Percentiles rank a stretch among this genome's conserved stretches.
Evolutionary conservation across 2,888 invertebrate species (phyloP).

Genomic region (Dichetophora obliterata): DNA sequence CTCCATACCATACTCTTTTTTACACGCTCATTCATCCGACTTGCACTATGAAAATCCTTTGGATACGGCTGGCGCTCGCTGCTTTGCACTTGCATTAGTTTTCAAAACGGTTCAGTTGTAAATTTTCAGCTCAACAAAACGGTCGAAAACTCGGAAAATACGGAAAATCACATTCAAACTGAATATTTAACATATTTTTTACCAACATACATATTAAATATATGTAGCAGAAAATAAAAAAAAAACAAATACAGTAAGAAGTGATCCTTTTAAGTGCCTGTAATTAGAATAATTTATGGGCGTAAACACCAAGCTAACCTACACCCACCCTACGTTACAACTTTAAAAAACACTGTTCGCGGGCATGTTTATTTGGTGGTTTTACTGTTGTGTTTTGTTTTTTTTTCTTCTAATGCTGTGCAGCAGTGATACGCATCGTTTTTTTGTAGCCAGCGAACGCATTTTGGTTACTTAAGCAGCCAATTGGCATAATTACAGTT

Average conservation of each 20-base stretch:
- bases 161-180: conserved; percentile 32
- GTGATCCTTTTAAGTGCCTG: not conserved
- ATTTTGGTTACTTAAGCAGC: conserved; percentile 4
- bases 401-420: no score
- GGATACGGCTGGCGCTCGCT: conserved; percentile 37
- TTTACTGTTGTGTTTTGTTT: no score
- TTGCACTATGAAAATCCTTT: conserved; percentile 30
- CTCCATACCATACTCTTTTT: not conserved
- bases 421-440: no score
- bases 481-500: conserved; percentile 55
- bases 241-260: conserved; percentile 2
- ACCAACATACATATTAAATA: conserved; percentile 10
- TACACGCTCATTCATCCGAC: not conserved
- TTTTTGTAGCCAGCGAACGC: no score
- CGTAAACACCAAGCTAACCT: not conserved
- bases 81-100: conserved; percentile 49
- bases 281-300: not conserved
- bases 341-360: not conserved
- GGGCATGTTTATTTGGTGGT: no score
- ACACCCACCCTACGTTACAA: not conserved
- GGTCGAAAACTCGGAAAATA: conserved; percentile 56
- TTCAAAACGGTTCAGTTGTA: conserved; percentile 59
- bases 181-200: not conserved
- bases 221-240: conserved; percentile 4
- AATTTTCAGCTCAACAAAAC: conserved; percentile 60